phyloP scores from a whole-genome alignment of 2,888 invertebrate species.

The Drosophila dives region DNA sequence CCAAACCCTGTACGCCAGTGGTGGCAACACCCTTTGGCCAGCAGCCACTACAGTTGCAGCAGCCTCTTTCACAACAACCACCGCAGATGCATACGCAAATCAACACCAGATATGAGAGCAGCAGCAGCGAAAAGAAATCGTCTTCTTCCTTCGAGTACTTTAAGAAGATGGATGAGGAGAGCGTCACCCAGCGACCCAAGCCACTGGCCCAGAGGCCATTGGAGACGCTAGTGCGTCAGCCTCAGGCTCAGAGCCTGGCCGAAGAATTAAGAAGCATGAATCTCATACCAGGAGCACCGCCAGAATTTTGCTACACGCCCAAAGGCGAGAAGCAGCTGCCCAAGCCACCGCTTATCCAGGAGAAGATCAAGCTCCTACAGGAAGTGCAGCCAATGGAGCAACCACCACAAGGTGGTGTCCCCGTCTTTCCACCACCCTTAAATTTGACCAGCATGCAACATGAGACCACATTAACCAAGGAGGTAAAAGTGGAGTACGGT shows the following conservation, averaged over 20 bases:
- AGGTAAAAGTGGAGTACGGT: slow-evolving; percentile 81
- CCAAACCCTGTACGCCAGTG: slow-evolving; percentile 76
- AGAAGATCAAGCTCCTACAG: slow-evolving; percentile 87
- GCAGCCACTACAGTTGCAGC: slow-evolving; percentile 20
- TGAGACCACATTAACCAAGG: slow-evolving; percentile 74
- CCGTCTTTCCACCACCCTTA: slow-evolving; percentile 84
- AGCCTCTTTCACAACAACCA: slow-evolving; percentile 34
- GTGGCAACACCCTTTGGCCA: slow-evolving; percentile 62
- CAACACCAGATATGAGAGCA: slow-evolving; percentile 82
- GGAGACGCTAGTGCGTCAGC: slow-evolving; percentile 63
- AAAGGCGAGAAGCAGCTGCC: slow-evolving; percentile 83
- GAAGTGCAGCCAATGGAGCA: slow-evolving; percentile 87
- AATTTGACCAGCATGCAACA: slow-evolving; percentile 70
- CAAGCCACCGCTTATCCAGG: slow-evolving; percentile 86
- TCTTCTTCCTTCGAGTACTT: slow-evolving; percentile 89
- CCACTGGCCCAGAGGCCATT: slow-evolving; percentile 54
- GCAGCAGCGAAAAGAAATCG: slow-evolving; percentile 87
- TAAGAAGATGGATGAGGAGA: slow-evolving; percentile 86
- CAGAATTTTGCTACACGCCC: slow-evolving; percentile 88
- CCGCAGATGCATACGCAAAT: slow-evolving; percentile 52
- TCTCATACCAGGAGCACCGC: slow-evolving; percentile 89
- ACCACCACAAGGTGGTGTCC: slow-evolving; percentile 86
- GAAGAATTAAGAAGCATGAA: slow-evolving; percentile 85
- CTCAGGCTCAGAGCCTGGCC: slow-evolving; percentile 64
- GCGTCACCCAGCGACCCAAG: slow-evolving; percentile 57